Evolutionary conservation across 2,797 vertebrate species (phyloP), one percentile per base, ranked within the genome.

Genomic region (Fundulus diaphanus): DNA sequence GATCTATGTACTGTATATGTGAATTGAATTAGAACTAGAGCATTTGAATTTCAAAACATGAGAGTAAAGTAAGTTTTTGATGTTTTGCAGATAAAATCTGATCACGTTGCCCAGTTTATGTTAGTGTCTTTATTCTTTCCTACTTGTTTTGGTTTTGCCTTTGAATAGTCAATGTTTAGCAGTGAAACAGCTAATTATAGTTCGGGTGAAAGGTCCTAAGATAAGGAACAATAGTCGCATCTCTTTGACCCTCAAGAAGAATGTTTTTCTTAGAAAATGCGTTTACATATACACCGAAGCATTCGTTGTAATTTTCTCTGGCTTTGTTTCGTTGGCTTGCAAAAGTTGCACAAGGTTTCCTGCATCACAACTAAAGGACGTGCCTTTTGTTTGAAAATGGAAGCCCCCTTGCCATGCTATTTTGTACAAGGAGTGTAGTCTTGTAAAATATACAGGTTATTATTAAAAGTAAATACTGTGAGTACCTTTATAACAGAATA

Each of bases 391-490:
- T 87, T 90, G 42, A 52, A 81, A 87, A 80, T 73, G 67, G 68
- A 68, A 88, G 57, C 79, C 77, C n/a, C 79, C 83, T 78, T 1
- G 51, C 78, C 86, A 82, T 86, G 76, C 74, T 68, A 54, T 35
- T 76, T 44, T 80, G 78, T 82, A 81, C 76, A 86, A 79, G 74
- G 67, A 76, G 70, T 88, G 82, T 85, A 83, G 76, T 90, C 87
- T 79, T 85, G 73, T 73, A 71, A 83, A 87, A 89, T 93, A 79
- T 92, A 92, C 87, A 90, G 90, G 90, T 85, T 90, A 89, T 92
- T 91, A 87, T 90, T 79, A 81, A 73, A 86, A 77, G 84, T 91
- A 88, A 93, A 94, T 93, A 93, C 94, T 94, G 94, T 95, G 94
- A 94, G 89, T 90, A 82, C 80, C 84, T 91, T 92, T 93, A 89